phyloP scores from a whole-genome alignment of 1,140 invertebrate genomes.

The Patella vulgata region DNA sequence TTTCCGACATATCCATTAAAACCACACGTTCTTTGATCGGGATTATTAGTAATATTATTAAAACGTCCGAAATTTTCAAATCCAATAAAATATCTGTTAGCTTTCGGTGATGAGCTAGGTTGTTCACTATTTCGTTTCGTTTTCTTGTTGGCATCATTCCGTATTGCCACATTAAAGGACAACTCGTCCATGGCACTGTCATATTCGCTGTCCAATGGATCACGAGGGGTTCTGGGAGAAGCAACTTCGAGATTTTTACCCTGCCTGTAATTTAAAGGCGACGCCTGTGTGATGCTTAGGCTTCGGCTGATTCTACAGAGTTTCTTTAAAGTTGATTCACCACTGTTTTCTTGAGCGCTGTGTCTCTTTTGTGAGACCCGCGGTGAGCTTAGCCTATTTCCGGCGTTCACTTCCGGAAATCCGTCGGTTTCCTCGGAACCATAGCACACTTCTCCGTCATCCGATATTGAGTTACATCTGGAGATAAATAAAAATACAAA shows the following conservation, averaged over 20 bases:
- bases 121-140: not conserved
- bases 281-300: conserved; percentile 11
- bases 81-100: too few species aligned
- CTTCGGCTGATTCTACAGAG: conserved; percentile 19
- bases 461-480: conserved; percentile 45
- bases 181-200: not conserved
- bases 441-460: conserved; percentile 38
- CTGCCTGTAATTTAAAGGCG: not conserved
- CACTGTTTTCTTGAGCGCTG: conserved; percentile 10
- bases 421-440: conserved; percentile 15
- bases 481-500: conserved; percentile 4
- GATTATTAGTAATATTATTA: too few species aligned
- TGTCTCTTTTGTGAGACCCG: conserved; percentile 16
- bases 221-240: not conserved
- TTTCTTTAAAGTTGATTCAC: conserved; percentile 10
- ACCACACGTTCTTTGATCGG: too few species aligned
- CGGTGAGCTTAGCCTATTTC: not conserved
- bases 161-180: not conserved
- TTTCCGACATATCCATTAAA: too few species aligned
- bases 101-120: not conserved
- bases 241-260: not conserved
- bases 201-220: not conserved
- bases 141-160: not conserved
- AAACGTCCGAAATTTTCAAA: too few species aligned
- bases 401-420: not conserved